Base-by-base conservation (phyloP, 1,140 invertebrate genomes). In the Augochlora pura region DNA sequence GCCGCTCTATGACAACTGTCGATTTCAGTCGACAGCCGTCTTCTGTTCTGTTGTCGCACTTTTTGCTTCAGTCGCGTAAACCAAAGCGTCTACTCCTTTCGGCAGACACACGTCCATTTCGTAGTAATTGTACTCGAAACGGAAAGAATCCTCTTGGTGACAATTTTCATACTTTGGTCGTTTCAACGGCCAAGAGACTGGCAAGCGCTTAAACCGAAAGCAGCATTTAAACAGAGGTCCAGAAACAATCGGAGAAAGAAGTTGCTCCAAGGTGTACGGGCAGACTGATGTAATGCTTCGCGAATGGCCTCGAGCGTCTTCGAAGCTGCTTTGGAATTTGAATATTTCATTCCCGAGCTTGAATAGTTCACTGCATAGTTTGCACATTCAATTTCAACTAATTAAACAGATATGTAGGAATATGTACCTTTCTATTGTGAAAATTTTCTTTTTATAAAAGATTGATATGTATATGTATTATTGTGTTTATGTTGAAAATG, bases 81-180 rank as follows among this genome's bases (percentile, higher is more conserved):
- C 46, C 59, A 6, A 1, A 10, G 4, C 16, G 21, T 18, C 32
- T 32, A 69, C 32, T 57, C 18, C 23, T 1, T 27, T 46, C 57
- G 32, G 32, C 2, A 21, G 25, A 12, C 12, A 39, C 42, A 7
- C 18, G n/a, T 57, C 32, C 32, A 38, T 76, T 76, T 14, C 25
- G 9, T n/a, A 21, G 8, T 69, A 75, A 75, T 75, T 39, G 27
- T 52, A 9, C 46, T 39, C 16, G 21, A 54, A 25, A n/a, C n/a
- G 49, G 16, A 76, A 76, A 32, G 21, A 18, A 68, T 67, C 23
- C 38, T 23, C 14, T 21, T 12, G 14, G 39, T n/a, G 49, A 75
- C 23, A 67, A 21, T 57, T 57, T 57, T 57, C 54, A n/a, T 57
- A n/a, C 54, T 21, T 57, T n/a, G 54, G 54, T n/a, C 54, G 7